These are phyloP conservation scores for Griposia aprilina DNA, from an alignment of 2,888 invertebrate genomes.

Conservation along the genomic window DNA sequence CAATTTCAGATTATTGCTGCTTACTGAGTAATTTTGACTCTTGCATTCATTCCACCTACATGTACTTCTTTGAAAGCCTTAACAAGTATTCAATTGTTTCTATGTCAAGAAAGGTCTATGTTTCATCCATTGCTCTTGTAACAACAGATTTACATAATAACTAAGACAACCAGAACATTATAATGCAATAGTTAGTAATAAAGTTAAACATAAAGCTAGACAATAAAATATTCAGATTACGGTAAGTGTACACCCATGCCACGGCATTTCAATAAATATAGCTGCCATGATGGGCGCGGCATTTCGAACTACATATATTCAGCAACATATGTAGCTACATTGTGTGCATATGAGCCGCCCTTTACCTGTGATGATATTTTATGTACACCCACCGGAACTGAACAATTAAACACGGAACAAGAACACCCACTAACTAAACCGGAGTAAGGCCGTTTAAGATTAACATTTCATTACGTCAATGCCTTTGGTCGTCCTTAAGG, in stretches of 20 bases:
- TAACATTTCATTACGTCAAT: conserved; percentile 77
- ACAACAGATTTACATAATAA: conserved; percentile 13
- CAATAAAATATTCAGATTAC: conserved; percentile 55
- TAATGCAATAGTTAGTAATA: conserved; percentile 36
- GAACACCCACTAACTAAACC: conserved; percentile 80
- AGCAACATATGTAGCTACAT: conserved; percentile 69
- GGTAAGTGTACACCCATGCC: conserved; percentile 47
- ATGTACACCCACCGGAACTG: conserved; percentile 84
- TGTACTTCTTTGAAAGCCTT: background rate
- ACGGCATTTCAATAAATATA: conserved; percentile 39
- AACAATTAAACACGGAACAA: conserved; percentile 75
- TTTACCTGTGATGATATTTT: conserved; percentile 71
- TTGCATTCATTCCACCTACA: background rate
- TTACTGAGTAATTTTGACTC: background rate
- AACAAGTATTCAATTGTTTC: conserved; percentile 2
- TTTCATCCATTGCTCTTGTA: background rate
- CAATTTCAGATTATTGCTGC: background rate
- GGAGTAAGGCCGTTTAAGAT: conserved; percentile 82
- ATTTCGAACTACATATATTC: conserved; percentile 70
- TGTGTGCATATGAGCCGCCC: conserved; percentile 83
- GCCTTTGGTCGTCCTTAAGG: conserved; percentile 63
- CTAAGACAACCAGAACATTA: conserved; percentile 19
- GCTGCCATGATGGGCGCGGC: conserved; percentile 70
- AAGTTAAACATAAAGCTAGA: conserved; percentile 40
- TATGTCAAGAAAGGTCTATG: background rate